A percentile compares a stretch with the other conserved stretches of the same genome.
phyloP scores from a whole-genome alignment of 2,113 vertebrate species.

The Bufo bufo region DNA sequence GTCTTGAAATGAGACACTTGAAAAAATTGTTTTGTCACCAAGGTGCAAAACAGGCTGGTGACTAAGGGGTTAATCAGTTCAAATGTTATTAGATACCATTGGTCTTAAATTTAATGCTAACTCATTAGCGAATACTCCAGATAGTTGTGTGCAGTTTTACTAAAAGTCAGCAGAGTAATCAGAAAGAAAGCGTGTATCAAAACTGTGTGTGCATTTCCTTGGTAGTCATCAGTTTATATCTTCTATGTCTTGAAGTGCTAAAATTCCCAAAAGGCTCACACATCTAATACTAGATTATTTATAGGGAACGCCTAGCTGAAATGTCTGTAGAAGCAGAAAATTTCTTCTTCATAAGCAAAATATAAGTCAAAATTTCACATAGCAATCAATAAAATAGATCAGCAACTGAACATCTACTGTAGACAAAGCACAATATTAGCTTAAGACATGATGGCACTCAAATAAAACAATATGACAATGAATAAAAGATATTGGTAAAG shows the following conservation, averaged over 20 bases:
- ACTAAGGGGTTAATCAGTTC: not conserved
- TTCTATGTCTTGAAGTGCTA: not conserved
- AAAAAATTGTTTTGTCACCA: no score
- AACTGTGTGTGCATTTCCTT: not conserved
- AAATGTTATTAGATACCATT: not conserved
- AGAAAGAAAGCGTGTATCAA: not conserved
- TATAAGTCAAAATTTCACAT: not conserved
- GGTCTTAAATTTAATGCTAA: not conserved
- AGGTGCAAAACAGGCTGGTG: not conserved
- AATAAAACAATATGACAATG: not conserved
- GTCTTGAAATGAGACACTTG: no score
- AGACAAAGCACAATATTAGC: slow-evolving; percentile 5
- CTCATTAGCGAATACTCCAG: not conserved
- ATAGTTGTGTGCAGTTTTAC: not conserved
- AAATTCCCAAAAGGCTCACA: not conserved
- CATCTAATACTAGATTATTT: slow-evolving; percentile 6
- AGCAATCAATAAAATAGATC: not conserved
- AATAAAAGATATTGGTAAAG: not conserved
- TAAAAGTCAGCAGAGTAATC: not conserved
- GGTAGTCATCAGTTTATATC: slow-evolving; percentile 6
- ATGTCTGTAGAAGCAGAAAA: slow-evolving; percentile 11
- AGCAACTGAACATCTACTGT: not conserved
- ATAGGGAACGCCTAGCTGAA: not conserved
- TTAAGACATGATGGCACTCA: not conserved
- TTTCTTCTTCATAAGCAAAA: not conserved